These are phyloP conservation scores for Promerops cafer DNA, from an alignment of 2,113 vertebrate genomes.

Conservation along the genomic window DNA sequence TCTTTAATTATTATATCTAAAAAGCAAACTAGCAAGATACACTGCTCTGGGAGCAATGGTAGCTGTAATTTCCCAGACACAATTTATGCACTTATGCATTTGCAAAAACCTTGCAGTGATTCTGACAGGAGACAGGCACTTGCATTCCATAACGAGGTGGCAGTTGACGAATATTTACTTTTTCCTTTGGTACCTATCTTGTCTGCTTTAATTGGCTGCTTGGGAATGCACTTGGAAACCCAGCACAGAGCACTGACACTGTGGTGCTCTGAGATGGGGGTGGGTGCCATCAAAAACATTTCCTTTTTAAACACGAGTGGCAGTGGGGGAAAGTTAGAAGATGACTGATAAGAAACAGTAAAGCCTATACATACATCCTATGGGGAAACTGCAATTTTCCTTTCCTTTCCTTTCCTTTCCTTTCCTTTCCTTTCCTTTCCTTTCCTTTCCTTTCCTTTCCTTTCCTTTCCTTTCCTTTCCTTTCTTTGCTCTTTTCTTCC, in stretches of 20 bases:
- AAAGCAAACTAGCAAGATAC: neutral
- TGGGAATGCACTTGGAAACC: neutral
- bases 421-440: neutral
- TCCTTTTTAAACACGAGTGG: neutral
- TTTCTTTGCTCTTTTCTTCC: neutral
- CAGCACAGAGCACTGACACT: neutral
- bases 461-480: neutral
- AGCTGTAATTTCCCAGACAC: neutral
- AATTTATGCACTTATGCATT: neutral
- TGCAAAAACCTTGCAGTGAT: neutral
- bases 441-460: neutral
- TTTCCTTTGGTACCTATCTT: constrained; percentile 5
- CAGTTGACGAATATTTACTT: neutral
- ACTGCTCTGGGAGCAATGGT: neutral
- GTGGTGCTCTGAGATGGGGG: neutral
- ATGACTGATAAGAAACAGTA: neutral
- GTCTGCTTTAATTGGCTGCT: constrained; percentile 8
- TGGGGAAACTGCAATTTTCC: neutral
- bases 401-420: neutral
- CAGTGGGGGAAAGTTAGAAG: neutral
- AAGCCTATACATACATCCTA: neutral
- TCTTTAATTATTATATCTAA: neutral
- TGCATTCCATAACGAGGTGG: neutral
- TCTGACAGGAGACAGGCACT: neutral
- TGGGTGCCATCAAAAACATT: neutral